Percentiles rank a stretch among this genome's conserved stretches.
Conservation (phyloP, 2,113 vertebrate genomes). For the Collichthys lucidus region DNA sequence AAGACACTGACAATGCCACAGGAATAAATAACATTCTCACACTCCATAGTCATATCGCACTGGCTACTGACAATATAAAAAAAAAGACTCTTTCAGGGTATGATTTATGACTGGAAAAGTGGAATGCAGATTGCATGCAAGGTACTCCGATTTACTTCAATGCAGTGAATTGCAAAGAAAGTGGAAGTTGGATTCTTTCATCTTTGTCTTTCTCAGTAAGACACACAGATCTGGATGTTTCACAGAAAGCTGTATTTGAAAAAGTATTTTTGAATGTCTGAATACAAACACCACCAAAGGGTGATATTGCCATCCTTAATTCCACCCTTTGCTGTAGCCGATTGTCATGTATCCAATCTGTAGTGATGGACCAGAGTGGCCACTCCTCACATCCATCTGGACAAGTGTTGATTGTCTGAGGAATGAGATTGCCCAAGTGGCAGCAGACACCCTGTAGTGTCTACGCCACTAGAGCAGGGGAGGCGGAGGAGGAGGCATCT, state of each 20-base stretch:
- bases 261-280: not conserved
- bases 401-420: constrained; percentile 65
- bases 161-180: constrained; percentile 34
- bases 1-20: constrained; percentile 66
- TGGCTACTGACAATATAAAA: constrained; percentile 56
- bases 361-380: constrained; percentile 52
- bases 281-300: constrained; percentile 38
- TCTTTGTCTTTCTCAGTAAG: constrained; percentile 44
- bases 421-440: constrained; percentile 44
- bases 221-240: constrained; percentile 26
- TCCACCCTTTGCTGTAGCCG: constrained; percentile 29
- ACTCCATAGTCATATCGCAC: constrained; percentile 65
- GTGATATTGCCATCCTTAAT: constrained; percentile 31
- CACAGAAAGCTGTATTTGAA: constrained; percentile 15
- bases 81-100: constrained; percentile 46
- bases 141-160: constrained; percentile 49
- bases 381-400: constrained; percentile 59
- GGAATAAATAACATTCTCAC: constrained; percentile 75
- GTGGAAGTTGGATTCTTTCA: constrained; percentile 24
- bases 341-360: constrained; percentile 56
- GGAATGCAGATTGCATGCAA: constrained; percentile 59
- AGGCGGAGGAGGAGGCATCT: constrained; percentile 25
- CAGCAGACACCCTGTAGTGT: constrained; percentile 3
- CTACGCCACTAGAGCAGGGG: constrained; percentile 9
- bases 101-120: constrained; percentile 68